Conservation (phyloP, 1,140 invertebrate genomes). For the Ooceraea biroi region DNA sequence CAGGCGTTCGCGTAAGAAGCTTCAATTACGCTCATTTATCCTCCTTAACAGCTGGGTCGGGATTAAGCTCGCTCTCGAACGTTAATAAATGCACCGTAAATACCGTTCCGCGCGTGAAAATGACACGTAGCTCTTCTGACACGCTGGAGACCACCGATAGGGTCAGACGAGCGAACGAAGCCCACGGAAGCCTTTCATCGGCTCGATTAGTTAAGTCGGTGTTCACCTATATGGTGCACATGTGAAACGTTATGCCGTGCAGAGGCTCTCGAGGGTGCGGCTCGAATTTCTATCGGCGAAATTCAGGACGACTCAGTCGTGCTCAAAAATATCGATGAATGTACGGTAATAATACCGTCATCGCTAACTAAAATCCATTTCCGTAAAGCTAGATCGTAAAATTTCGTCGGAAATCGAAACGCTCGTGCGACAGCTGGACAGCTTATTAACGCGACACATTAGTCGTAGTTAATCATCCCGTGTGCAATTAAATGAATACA, state of each 20-base stretch:
- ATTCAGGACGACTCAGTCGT: slow-evolving; percentile 7
- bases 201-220: slow-evolving; percentile 82
- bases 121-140: slow-evolving; percentile 70
- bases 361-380: neutral
- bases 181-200: slow-evolving; percentile 79
- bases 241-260: slow-evolving; percentile 71
- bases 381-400: neutral
- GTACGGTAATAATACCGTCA: slow-evolving; percentile 6
- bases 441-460: neutral
- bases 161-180: slow-evolving; percentile 80
- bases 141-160: slow-evolving; percentile 56
- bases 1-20: neutral
- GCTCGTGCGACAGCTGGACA: neutral
- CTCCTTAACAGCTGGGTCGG: slow-evolving; percentile 14
- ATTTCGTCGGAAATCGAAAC: neutral
- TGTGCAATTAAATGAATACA: neutral
- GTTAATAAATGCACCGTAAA: slow-evolving; percentile 65
- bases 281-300: slow-evolving; percentile 37
- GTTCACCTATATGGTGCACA: slow-evolving; percentile 77
- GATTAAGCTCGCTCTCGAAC: slow-evolving; percentile 21
- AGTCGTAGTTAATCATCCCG: neutral
- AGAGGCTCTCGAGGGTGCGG: slow-evolving; percentile 16
- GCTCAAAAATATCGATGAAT: slow-evolving; percentile 17
- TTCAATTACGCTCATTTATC: slow-evolving; percentile 31
- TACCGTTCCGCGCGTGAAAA: slow-evolving; percentile 61